These are phyloP conservation scores for Philereme vetulata DNA, from an alignment of 2,888 invertebrate species.

Conservation along the genomic window DNA sequence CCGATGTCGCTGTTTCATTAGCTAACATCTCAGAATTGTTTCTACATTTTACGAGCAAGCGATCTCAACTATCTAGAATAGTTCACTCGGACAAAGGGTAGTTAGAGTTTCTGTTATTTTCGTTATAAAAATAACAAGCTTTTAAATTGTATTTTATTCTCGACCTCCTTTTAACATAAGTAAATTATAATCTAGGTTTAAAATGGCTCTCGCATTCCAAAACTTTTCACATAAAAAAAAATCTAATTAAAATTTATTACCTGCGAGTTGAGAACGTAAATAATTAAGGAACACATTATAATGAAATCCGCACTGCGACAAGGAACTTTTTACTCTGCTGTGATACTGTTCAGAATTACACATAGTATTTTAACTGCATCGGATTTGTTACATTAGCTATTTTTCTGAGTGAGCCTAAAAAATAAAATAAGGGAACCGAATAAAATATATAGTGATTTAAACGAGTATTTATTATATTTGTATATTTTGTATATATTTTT, in stretches of 20 bases:
- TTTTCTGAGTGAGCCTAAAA: background rate
- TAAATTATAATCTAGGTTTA: no score
- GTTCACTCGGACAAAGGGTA: background rate
- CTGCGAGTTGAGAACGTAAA: slow-evolving; percentile 9
- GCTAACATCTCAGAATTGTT: slow-evolving; percentile 33
- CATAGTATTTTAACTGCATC: slow-evolving; percentile 4
- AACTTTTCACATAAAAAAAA: slow-evolving; percentile 16
- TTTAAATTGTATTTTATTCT: no score
- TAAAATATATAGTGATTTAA: no score
- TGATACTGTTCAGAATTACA: background rate
- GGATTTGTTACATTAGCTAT: background rate
- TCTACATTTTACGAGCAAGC: slow-evolving; percentile 16
- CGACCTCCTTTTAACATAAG: no score
- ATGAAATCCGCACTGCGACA: slow-evolving; percentile 58
- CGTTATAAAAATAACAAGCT: background rate
- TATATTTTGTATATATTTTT: no score
- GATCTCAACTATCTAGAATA: slow-evolving; percentile 2
- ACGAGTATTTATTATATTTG: no score
- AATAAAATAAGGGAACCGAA: no score
- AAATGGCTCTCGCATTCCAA: background rate
- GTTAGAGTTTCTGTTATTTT: background rate
- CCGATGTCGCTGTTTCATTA: slow-evolving; percentile 31
- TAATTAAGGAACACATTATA: slow-evolving; percentile 35
- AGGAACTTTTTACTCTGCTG: slow-evolving; percentile 14
- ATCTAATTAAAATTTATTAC: slow-evolving; percentile 6